Conservation (phyloP, 2,888 invertebrate genomes). For the Drosophila meridionalis region DNA sequence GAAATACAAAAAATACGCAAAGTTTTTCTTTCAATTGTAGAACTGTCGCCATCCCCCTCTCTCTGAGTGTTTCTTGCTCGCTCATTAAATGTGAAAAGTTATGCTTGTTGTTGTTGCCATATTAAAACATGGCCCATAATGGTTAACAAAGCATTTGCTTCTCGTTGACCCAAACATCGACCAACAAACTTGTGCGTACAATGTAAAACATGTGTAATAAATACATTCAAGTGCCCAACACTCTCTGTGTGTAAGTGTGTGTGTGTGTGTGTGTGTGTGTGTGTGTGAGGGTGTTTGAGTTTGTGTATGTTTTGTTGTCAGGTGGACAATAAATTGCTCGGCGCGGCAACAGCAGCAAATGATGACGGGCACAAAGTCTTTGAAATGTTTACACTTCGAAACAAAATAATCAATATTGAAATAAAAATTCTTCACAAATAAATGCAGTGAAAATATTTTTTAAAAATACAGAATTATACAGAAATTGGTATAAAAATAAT, state of each 20-base stretch:
- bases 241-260: conserved; percentile 1
- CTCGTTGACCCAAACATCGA: conserved; percentile 68
- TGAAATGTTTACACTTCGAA: conserved; percentile 48
- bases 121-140: conserved; percentile 79
- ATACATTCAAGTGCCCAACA: conserved; percentile 61
- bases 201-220: conserved; percentile 80
- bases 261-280: conserved; percentile 10
- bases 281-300: conserved; percentile 11
- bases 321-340: conserved; percentile 74
- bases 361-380: conserved; percentile 74
- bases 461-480: too few relatives aligned
- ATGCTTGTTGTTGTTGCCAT: conserved; percentile 56
- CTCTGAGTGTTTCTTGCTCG: conserved; percentile 7
- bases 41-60: conserved; percentile 4
- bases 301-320: conserved; percentile 39
- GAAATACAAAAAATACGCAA: conserved; percentile 34
- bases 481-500: background rate
- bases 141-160: conserved; percentile 75
- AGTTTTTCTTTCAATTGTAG: conserved; percentile 50
- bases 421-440: background rate
- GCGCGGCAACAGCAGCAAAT: conserved; percentile 53
- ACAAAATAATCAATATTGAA: background rate
- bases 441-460: background rate
- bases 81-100: conserved; percentile 77
- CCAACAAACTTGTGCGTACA: conserved; percentile 75